Evolutionary conservation across 2,888 invertebrate species (phyloP), one percentile per base, ranked within the genome.

Genomic region (Papilio demoleus): DNA sequence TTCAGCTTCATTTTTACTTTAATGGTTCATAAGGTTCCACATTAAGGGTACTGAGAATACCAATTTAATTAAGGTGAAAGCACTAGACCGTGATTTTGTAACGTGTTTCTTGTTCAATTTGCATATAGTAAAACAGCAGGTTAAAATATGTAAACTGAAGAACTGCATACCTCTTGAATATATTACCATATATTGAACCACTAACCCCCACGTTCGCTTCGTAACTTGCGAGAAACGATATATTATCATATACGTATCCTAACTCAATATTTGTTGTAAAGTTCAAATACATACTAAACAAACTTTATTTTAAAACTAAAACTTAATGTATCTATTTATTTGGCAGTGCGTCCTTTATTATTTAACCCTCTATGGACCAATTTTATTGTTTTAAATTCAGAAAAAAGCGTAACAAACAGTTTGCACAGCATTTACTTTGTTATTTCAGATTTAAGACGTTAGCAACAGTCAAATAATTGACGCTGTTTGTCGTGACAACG

Each of bases 161-260:
- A 67, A 67, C 67, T 67, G 67, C 62, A 67, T 67, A 62, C 67
- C 67, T 45, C 56, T 67, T 67, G 67, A 62, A 67, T 67, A 56
- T 17, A 62, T 67, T 62, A 56, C 42, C 62, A 67, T 67, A 58
- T 58, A 59, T 68, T 68, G 56, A 68, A 68, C 68, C 22, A 68
- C 58, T 68, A 68, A 68, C 68, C 17, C 17, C 34, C 45, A 27
- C 36, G 36, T 36, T 56, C 36, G 42, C 42, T n/a, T 31, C n/a
- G 27, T 42, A 67, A 67, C 22, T 62, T 67, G 40, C n/a, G 56
- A 47, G 22, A 12, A 45, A 27, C 56, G 38, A 61, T n/a, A 53
- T 50, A 27, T 27, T 53, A 56, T 14, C 53, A 27, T 31, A 31
- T 9, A 17, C 9, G 9, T 53, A 53, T 53, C 8, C 27, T 31